These are phyloP conservation scores for Dromococcyx pavoninus DNA, from an alignment of 2,797 vertebrate species.

Conservation along the genomic window DNA sequence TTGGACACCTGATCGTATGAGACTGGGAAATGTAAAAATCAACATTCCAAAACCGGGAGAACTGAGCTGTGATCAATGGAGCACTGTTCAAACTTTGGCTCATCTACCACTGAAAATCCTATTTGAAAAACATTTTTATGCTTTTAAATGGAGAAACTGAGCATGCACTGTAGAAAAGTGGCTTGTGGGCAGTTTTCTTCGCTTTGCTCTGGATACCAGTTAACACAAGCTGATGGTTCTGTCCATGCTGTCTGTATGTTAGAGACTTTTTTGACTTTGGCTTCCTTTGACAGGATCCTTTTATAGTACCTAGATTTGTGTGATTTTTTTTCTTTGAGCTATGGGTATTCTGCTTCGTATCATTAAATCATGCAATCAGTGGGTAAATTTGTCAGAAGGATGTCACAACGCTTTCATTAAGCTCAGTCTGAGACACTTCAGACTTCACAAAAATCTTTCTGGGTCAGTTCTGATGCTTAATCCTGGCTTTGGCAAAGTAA, in stretches of 20 bases:
- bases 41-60: slow-evolving; percentile 30
- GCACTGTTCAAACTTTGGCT: slow-evolving; percentile 23
- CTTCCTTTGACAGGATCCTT: not conserved
- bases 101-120: not conserved
- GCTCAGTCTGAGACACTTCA: not conserved
- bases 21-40: slow-evolving; percentile 40
- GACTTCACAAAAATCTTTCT: not conserved
- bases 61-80: slow-evolving; percentile 3
- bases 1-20: slow-evolving; percentile 37
- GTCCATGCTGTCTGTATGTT: not conserved
- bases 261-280: not conserved
- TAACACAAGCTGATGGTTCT: not conserved
- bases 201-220: not conserved
- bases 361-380: not conserved
- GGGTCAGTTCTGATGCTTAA: not conserved
- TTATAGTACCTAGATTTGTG: not conserved
- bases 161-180: not conserved
- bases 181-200: not conserved
- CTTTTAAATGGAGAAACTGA: not conserved
- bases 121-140: not conserved
- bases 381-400: not conserved
- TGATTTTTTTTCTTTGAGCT: not conserved
- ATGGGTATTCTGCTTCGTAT: not conserved
- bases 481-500: not conserved
- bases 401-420: not conserved